These are phyloP conservation scores for Oryzias javanicus DNA, from an alignment of 2,113 vertebrate species.

Conservation along the genomic window DNA sequence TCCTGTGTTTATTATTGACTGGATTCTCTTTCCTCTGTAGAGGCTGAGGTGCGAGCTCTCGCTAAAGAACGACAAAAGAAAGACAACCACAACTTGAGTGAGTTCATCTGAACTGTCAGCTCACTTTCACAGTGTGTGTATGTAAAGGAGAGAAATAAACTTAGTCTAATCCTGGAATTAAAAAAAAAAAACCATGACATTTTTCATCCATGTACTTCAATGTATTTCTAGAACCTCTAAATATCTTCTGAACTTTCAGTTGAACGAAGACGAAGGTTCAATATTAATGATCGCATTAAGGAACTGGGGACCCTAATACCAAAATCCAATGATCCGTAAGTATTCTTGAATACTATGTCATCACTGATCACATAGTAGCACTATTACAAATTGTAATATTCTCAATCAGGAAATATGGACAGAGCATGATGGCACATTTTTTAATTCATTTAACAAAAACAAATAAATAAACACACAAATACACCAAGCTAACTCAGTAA, in stretches of 20 bases:
- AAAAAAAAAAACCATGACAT: too few relatives aligned
- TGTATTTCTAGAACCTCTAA: not conserved
- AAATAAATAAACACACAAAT: too few relatives aligned
- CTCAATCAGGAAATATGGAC: too few relatives aligned
- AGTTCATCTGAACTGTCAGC: conserved; percentile 39
- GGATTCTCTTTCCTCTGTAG: conserved; percentile 39
- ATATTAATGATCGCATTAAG: conserved; percentile 94
- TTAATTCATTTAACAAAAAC: too few relatives aligned
- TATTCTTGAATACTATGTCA: conserved; percentile 32
- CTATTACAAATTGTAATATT: too few relatives aligned
- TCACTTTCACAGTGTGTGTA: too few relatives aligned
- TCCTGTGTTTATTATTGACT: not conserved
- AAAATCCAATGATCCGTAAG: conserved; percentile 91
- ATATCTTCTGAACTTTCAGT: conserved; percentile 65
- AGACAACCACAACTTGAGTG: conserved; percentile 93
- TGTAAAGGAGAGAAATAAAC: not conserved
- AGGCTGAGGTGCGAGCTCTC: conserved; percentile 69
- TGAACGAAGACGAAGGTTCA: conserved; percentile 89
- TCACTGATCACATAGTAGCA: too few relatives aligned
- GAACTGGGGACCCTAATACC: conserved; percentile 89
- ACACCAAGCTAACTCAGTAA: too few relatives aligned
- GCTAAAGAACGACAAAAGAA: conserved; percentile 94
- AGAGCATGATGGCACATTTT: too few relatives aligned
- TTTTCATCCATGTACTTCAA: not conserved
- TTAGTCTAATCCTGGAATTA: too few relatives aligned